Evolutionary conservation across 2,797 vertebrate species (phyloP).

Genomic region (Masticophis lateralis): DNA sequence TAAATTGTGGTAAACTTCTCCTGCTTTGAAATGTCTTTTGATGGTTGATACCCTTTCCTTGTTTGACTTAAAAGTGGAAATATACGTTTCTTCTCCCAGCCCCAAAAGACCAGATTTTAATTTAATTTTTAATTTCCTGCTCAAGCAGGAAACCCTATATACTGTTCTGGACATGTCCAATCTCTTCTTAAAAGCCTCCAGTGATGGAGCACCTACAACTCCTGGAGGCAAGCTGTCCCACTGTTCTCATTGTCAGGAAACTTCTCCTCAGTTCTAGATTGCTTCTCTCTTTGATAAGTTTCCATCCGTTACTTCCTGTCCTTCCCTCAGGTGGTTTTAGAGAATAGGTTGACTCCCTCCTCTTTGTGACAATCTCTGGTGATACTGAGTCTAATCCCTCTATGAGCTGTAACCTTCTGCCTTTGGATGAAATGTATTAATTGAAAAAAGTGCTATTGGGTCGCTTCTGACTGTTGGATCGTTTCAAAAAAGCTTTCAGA

Average conservation of each 20-base stretch:
- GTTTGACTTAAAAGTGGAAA: not conserved
- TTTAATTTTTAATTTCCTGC: not conserved
- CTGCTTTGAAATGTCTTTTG: not conserved
- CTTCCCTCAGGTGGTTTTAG: not conserved
- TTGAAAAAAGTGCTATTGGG: not conserved
- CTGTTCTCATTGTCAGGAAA: not conserved
- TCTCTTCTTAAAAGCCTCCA: not conserved
- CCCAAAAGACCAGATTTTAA: not conserved
- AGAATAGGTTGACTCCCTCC: not conserved
- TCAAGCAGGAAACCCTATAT: not conserved
- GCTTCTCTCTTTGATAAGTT: not conserved
- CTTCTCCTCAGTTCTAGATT: not conserved
- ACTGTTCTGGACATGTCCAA: not conserved
- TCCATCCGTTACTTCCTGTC: not conserved
- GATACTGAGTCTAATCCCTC: not conserved
- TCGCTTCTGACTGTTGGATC: not conserved
- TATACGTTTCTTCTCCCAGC: not conserved
- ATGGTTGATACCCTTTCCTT: not conserved
- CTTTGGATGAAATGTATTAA: not conserved
- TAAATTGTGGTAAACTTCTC: too few relatives aligned
- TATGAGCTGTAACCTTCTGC: not conserved
- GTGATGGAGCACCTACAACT: not conserved
- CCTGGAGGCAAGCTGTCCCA: fast-evolving
- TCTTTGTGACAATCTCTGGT: not conserved
- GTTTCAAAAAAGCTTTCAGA: not conserved